Conservation (phyloP, 2,113 vertebrate species). For the Bettongia penicillata region DNA sequence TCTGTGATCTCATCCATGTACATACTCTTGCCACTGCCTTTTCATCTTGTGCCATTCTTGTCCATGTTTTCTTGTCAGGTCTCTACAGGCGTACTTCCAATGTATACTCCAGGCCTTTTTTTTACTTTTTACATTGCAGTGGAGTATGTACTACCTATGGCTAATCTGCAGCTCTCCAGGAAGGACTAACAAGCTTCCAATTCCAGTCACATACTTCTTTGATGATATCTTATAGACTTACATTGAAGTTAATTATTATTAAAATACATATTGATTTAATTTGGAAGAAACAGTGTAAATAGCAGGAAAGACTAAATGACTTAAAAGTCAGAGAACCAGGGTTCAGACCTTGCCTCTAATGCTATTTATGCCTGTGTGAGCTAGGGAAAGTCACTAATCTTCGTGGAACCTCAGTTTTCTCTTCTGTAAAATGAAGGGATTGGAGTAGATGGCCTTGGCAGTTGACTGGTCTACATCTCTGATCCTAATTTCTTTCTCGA, state of each 20-base stretch:
- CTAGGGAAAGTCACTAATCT: background rate
- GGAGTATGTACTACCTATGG: background rate
- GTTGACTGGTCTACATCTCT: background rate
- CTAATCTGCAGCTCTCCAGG: background rate
- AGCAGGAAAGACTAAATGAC: background rate
- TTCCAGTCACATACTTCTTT: background rate
- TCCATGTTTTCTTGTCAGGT: background rate
- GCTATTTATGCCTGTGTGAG: background rate
- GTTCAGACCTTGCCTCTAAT: background rate
- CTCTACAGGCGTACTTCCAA: background rate
- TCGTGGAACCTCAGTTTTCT: background rate
- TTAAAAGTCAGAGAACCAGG: background rate
- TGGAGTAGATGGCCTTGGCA: background rate
- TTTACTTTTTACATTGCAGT: background rate
- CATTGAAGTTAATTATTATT: background rate
- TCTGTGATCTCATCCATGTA: rapidly evolving
- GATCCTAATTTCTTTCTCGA: background rate
- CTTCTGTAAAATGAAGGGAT: background rate
- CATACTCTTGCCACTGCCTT: background rate
- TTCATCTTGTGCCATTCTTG: background rate
- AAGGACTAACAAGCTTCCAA: background rate
- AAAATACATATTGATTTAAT: background rate
- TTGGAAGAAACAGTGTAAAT: background rate
- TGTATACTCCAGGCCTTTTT: background rate
- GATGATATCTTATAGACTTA: background rate